phyloP scores from a whole-genome alignment of 2,113 vertebrate genomes.

The Riparia riparia region DNA sequence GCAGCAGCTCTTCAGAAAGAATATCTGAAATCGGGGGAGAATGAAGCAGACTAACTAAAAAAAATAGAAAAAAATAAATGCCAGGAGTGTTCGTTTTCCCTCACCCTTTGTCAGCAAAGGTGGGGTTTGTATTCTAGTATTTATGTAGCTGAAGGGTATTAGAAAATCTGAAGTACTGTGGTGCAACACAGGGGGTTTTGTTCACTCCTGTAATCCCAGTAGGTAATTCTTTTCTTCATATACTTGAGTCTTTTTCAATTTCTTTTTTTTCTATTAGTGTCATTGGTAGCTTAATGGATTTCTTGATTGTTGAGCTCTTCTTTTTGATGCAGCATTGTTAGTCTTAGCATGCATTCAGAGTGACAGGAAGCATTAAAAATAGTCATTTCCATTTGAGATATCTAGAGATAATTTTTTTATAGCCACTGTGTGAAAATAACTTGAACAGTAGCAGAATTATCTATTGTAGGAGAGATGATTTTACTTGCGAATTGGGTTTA shows the following conservation, averaged over 20 bases:
- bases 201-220: background rate
- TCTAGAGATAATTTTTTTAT: constrained; percentile 23
- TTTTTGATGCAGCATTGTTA: constrained; percentile 35
- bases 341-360: constrained; percentile 12
- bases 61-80: background rate
- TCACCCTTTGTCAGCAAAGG: background rate
- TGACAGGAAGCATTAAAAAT: background rate
- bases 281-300: constrained; percentile 17
- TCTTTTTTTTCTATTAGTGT: background rate
- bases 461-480: constrained; percentile 20
- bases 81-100: background rate
- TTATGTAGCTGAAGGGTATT: background rate
- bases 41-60: background rate
- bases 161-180: background rate
- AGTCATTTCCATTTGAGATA: constrained; percentile 27
- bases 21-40: background rate
- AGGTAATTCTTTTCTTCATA: background rate
- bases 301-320: constrained; percentile 19
- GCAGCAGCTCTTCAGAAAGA: background rate
- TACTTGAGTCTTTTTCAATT: background rate
- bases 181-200: background rate
- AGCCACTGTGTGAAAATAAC: constrained; percentile 49
- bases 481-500: constrained; percentile 49
- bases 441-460: constrained; percentile 12
- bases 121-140: background rate